Evolutionary conservation across 2,113 vertebrate genomes (phyloP), one percentile per base, ranked within the genome.

Genomic region (Scomber scombrus): DNA sequence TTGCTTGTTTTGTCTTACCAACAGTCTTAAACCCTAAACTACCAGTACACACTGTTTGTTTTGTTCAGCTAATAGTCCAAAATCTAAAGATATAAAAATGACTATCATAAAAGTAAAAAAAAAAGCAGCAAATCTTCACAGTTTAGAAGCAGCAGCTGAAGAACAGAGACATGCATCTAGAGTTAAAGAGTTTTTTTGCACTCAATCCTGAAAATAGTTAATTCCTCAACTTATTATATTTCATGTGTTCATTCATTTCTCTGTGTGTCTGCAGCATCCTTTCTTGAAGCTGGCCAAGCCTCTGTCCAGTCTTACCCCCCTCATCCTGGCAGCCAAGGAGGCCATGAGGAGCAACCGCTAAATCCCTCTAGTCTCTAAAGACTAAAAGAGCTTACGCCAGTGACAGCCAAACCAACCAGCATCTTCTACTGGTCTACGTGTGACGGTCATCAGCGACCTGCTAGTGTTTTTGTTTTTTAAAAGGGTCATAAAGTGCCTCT

Each of bases 291-390:
- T 93, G 76, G 93, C 94, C 14, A 95, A 95, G 71, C 94, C 94
- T 78, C 90, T 95, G 46, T 94, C 94, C 89, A 95, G 93, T 72
- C 93, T 95, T 82, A 95, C 93, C 15, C 94, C 94, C 0, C 93
- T 95, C 86, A 95, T 95, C 85, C 88, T 95, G 74, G 94, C 94
- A 19, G 93, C 94, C 79, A 95, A 95, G 80, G 94, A 95, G 80
- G 93, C 94, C 71, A 94, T 95, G 93, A 95, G 68, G 85, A 93
- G 91, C 91, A 95, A 91, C 88, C 94, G 92, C 70, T 94, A 92
- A 81, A 29, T 16, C 73, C 55, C 58, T 26, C 23, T 26, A 6
- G 55, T 55, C 57, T 46, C 31, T 2, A 72, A 75, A 75, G 69
- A 88, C 70, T 58, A 1, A 54, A 2, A 43, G 14, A 75, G 19